Evolutionary conservation across 2,888 invertebrate genomes (phyloP), one percentile per base, ranked within the genome.

Genomic region (Drosophila planitibia): DNA sequence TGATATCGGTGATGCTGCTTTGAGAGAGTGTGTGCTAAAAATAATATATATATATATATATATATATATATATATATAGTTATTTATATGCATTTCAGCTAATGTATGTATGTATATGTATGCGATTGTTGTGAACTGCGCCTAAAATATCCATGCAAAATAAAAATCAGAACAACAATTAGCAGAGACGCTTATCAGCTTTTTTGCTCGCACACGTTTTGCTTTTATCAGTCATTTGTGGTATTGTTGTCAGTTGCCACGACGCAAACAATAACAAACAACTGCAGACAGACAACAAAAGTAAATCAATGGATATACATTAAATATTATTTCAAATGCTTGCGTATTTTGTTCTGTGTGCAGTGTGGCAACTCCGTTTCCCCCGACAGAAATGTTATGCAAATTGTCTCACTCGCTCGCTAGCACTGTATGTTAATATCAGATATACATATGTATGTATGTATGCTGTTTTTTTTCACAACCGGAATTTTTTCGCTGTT

Each of bases 401-500:
- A 80, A 80, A 80, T 78, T 82, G 64, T 66, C 70, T 70, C 59
- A 28, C 79, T 76, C 70, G 62, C 67, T 80, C 74, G 65, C 65
- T 71, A 65, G 22, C 53, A 65, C 60, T 55, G 61, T 74, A 39
- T 64, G 51, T 61, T 41, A 35, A 19, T 66, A 67, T 58, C 55
- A 14, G 35, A n/a, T 33, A 32, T 37, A 30, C 22, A 44, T 44
- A 22, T 41, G n/a, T 19, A 51, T 57, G 35, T 47, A 28, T 28
- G 4, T 28, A 4, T 28, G 28, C 12, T 57, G n/a, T 69, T 25
- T 69, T 70, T 83, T 87, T 82, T 87, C 73, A 89, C 85, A 85
- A 89, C 88, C 89, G 88, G 85, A 85, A 88, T 88, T 81, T 89
- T 79, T 86, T 85, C 64, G 84, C 85, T 81, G 79, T 87, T 84